Percentiles rank a stretch among this genome's conserved stretches.
These are phyloP conservation scores for Sarcophaga bullata DNA, from an alignment of 1,140 invertebrate species.

Conservation along the genomic window DNA sequence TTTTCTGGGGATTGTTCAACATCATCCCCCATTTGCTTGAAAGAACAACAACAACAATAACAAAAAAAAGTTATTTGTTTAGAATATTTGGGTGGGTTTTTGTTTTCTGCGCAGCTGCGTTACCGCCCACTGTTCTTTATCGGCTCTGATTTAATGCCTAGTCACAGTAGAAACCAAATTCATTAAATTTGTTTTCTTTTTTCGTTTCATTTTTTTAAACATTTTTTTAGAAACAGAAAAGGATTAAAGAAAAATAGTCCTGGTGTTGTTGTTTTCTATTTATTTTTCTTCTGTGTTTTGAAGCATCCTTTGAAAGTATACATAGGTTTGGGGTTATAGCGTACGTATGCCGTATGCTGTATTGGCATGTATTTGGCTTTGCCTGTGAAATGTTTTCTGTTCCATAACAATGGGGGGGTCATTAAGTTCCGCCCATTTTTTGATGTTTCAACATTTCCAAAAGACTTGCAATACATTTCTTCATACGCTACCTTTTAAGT, in stretches of 20 bases:
- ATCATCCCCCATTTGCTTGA: conserved; percentile 1
- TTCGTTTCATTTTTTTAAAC: neutral
- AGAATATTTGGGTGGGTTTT: neutral
- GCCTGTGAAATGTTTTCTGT: neutral
- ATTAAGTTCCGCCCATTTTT: conserved; percentile 14
- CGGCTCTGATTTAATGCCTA: neutral
- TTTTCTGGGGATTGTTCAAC: conserved; percentile 14
- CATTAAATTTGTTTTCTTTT: neutral
- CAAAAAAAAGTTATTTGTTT: neutral
- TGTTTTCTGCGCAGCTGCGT: neutral
- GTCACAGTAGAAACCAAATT: neutral
- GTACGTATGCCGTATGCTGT: neutral
- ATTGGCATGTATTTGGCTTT: neutral
- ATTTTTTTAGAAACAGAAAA: no score
- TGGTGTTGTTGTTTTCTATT: no score
- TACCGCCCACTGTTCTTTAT: conserved; percentile 9
- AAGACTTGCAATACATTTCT: no score
- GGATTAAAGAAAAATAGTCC: no score
- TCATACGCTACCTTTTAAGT: no score
- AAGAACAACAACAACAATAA: neutral
- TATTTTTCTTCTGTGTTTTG: no score
- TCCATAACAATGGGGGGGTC: neutral
- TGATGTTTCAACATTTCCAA: no score
- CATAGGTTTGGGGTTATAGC: no score
- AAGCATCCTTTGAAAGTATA: no score